A percentile compares a stretch with the other conserved stretches of the same genome.
Evolutionary conservation across 2,113 vertebrate species (phyloP).

Genomic region (Labrus mixtus): DNA sequence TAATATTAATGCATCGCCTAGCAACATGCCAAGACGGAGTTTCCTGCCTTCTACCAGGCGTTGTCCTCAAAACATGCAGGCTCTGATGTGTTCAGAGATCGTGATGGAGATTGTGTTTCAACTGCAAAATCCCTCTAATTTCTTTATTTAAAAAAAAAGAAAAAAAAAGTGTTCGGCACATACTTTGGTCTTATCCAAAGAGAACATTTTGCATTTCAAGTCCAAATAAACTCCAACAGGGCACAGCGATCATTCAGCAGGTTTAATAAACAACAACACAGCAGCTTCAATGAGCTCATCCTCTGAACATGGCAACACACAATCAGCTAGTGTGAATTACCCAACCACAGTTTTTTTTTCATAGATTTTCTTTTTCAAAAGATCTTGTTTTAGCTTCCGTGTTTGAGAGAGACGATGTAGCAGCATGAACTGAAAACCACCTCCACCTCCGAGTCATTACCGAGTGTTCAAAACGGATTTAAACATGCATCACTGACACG

Average conservation of each 20-base stretch:
- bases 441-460: slow-evolving; percentile 45
- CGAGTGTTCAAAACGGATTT: slow-evolving; percentile 32
- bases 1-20: slow-evolving; percentile 79
- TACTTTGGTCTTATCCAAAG: not conserved
- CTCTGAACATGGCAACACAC: slow-evolving; percentile 9
- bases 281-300: slow-evolving; percentile 38
- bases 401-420: slow-evolving; percentile 10
- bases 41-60: slow-evolving; percentile 50
- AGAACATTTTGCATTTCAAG: slow-evolving; percentile 9
- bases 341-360: slow-evolving; percentile 3
- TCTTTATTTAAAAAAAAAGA: not conserved
- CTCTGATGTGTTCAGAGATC: slow-evolving; percentile 50
- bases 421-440: slow-evolving; percentile 1
- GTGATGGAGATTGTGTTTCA: slow-evolving; percentile 45
- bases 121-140: not conserved
- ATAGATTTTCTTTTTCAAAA: slow-evolving; percentile 2
- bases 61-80: slow-evolving; percentile 52
- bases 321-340: slow-evolving; percentile 24
- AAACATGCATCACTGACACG: slow-evolving; percentile 37
- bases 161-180: not conserved
- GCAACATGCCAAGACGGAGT: slow-evolving; percentile 68
- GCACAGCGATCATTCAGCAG: slow-evolving; percentile 38
- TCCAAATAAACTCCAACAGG: slow-evolving; percentile 24
- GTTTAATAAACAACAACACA: slow-evolving; percentile 34
- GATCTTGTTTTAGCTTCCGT: slow-evolving; percentile 11